Conservation (phyloP, 2,888 invertebrate genomes). For the Plemyria rubiginata region DNA sequence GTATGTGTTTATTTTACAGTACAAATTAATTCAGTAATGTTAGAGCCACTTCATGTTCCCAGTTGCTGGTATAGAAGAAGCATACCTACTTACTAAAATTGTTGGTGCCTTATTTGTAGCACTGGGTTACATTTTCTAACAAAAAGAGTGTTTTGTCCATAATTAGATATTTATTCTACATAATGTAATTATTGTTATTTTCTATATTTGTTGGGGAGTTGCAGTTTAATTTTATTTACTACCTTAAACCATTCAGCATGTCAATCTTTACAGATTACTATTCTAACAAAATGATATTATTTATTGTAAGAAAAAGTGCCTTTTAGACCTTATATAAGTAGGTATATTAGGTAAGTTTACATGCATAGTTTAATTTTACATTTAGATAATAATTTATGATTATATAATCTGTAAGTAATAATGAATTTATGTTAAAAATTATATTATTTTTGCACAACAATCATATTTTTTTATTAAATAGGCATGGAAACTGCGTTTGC, state of each 20-base stretch:
- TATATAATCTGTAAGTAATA: slow-evolving; percentile 53
- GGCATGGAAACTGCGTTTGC: too few relatives aligned
- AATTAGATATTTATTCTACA: slow-evolving; percentile 4
- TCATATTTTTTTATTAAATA: slow-evolving; percentile 2
- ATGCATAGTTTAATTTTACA: slow-evolving; percentile 41
- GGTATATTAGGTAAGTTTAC: slow-evolving; percentile 25
- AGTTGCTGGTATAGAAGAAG: slow-evolving; percentile 14
- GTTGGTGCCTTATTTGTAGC: slow-evolving; percentile 40
- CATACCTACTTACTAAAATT: slow-evolving; percentile 28
- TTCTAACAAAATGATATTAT: slow-evolving; percentile 51
- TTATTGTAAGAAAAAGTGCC: slow-evolving; percentile 78
- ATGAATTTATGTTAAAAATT: slow-evolving; percentile 70
- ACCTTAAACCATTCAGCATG: slow-evolving; percentile 15
- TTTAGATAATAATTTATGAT: slow-evolving; percentile 36
- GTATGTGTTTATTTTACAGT: slow-evolving; percentile 37
- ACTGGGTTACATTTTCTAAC: slow-evolving; percentile 5
- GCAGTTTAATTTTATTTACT: slow-evolving; percentile 11
- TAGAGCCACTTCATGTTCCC: slow-evolving; percentile 24
- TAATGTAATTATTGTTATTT: slow-evolving; percentile 21
- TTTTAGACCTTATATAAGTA: slow-evolving; percentile 53
- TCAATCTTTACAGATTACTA: slow-evolving; percentile 26
- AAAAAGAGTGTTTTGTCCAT: slow-evolving; percentile 1
- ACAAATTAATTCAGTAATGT: slow-evolving; percentile 34
- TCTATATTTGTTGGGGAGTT: slow-evolving; percentile 24
- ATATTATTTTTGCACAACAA: slow-evolving; percentile 80